phyloP scores from a whole-genome alignment of 1,140 invertebrate genomes.

The Drosophila jambulina region DNA sequence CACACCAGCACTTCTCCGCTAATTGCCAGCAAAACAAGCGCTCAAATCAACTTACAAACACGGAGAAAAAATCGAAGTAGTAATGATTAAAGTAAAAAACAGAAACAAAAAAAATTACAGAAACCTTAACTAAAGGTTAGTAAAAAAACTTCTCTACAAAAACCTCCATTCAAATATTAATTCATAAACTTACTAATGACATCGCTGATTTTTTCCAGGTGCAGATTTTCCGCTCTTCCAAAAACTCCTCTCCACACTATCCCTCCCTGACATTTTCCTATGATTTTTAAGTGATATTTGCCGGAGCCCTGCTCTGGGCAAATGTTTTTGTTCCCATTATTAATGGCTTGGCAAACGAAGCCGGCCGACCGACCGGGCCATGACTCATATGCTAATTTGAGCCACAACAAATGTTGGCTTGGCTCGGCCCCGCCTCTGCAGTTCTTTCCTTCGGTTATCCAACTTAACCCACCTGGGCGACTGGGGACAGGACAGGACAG shows the following conservation, averaged over 20 bases:
- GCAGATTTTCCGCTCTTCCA: conserved; percentile 22
- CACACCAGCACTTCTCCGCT: conserved; percentile 36
- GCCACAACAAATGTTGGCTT: conserved; percentile 54
- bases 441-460: neutral
- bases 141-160: neutral
- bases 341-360: conserved; percentile 69
- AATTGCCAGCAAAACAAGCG: conserved; percentile 65
- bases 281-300: conserved; percentile 67
- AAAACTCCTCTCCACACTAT: neutral
- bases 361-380: conserved; percentile 15
- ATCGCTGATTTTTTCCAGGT: conserved; percentile 1
- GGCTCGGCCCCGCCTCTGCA: conserved; percentile 10
- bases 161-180: neutral
- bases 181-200: neutral
- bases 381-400: conserved; percentile 80
- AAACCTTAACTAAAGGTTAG: neutral
- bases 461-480: conserved; percentile 27
- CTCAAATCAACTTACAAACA: conserved; percentile 19
- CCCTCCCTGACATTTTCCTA: neutral
- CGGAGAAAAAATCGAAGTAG: neutral
- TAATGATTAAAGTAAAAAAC: no score
- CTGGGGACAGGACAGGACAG: conserved; percentile 50
- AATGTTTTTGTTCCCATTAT: conserved; percentile 59
- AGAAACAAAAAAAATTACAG: no score
- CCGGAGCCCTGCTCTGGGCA: conserved; percentile 48